Evolutionary conservation across 2,113 vertebrate species (phyloP).

Genomic region (Phrynosoma platyrhinos): DNA sequence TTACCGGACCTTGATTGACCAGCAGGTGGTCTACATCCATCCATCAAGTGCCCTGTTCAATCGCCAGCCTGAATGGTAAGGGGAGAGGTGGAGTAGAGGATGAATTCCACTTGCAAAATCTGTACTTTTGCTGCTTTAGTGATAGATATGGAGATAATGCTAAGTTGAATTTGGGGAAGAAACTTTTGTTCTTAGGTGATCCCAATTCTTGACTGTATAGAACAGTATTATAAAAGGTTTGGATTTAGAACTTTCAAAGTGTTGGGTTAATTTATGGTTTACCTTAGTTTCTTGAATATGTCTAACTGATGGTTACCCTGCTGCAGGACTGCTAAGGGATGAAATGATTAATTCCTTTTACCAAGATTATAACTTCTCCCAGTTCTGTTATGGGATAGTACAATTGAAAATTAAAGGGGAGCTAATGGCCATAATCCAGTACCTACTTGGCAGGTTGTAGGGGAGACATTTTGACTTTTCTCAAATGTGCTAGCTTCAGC

Average conservation of each 20-base stretch:
- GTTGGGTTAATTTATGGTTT: neutral
- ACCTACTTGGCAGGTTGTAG: neutral
- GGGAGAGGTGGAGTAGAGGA: accelerated
- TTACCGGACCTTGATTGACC: constrained; percentile 95
- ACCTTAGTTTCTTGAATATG: neutral
- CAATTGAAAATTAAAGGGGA: neutral
- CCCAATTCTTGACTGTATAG: too few relatives aligned
- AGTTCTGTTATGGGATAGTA: too few relatives aligned
- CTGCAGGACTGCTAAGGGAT: neutral
- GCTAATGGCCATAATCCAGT: neutral
- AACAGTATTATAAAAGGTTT: neutral
- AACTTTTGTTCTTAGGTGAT: neutral
- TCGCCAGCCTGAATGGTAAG: constrained; percentile 95
- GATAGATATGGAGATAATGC: neutral
- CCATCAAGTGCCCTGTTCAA: constrained; percentile 98
- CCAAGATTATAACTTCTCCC: neutral
- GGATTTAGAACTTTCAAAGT: neutral
- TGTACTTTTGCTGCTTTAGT: neutral
- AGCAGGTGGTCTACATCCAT: constrained; percentile 98
- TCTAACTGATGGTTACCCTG: neutral
- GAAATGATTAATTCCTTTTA: neutral
- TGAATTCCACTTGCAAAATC: neutral
- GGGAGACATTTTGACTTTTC: neutral
- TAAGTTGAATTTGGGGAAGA: neutral
- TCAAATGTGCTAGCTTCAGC: too few relatives aligned